These are phyloP conservation scores for Priapulus caudatus DNA, from an alignment of 2,888 invertebrate species.

Conservation along the genomic window DNA sequence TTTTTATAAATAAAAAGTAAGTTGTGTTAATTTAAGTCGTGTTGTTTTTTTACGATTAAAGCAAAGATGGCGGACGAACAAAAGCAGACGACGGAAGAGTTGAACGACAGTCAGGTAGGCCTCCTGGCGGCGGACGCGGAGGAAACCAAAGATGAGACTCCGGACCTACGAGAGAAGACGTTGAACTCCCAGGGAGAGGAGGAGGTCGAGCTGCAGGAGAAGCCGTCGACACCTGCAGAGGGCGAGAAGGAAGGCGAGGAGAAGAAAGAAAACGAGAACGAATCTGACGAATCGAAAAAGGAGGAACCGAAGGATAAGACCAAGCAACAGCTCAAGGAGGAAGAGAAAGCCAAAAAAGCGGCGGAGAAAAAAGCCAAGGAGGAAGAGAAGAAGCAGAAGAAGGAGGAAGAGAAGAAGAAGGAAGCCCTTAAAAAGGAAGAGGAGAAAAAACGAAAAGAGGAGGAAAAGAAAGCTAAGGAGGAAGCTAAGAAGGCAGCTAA, in stretches of 20 bases:
- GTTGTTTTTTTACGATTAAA: background rate
- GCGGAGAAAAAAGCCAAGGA: slow-evolving; percentile 1
- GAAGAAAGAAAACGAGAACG: background rate
- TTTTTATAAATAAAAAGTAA: too few relatives aligned
- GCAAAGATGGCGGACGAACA: background rate
- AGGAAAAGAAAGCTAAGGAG: background rate
- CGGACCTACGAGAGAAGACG: background rate
- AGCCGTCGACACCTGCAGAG: too few relatives aligned
- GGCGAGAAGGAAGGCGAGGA: background rate
- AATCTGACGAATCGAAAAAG: background rate
- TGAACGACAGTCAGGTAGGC: background rate
- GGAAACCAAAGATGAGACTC: background rate
- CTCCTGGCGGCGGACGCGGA: background rate
- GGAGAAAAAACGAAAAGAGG: slow-evolving; percentile 1
- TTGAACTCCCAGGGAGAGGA: background rate
- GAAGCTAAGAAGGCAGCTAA: background rate
- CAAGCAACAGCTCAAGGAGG: background rate
- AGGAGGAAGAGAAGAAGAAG: slow-evolving; percentile 1
- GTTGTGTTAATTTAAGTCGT: too few relatives aligned
- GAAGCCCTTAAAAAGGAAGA: too few relatives aligned
- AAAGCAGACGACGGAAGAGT: too few relatives aligned
- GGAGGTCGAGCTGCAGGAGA: slow-evolving; percentile 1
- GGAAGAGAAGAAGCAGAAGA: slow-evolving; percentile 1
- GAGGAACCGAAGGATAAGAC: background rate
- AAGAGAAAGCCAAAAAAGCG: slow-evolving; percentile 1